Conservation (phyloP, 2,797 vertebrate species). For the Odontamblyopus rebecca region DNA sequence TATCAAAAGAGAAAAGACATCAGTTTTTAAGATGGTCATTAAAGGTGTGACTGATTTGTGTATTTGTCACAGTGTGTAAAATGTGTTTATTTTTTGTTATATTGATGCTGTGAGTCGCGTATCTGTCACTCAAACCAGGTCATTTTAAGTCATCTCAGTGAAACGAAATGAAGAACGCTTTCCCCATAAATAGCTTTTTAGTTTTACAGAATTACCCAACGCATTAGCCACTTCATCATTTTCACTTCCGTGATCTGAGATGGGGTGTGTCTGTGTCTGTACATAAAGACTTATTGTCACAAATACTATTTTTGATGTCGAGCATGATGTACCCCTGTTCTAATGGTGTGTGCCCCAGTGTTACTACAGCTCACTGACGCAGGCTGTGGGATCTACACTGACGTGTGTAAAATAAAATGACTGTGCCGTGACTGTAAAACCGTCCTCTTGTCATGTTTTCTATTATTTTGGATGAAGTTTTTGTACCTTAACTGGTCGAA, state of each 20-base stretch:
- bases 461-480: background rate
- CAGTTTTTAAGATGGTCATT: background rate
- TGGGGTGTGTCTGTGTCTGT: constrained; percentile 42
- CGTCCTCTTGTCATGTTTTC: constrained; percentile 3
- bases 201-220: background rate
- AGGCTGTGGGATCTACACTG: constrained; percentile 59
- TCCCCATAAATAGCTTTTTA: background rate
- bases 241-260: constrained; percentile 21
- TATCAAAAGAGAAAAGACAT: background rate
- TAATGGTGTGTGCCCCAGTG: constrained; percentile 53
- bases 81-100: constrained; percentile 14
- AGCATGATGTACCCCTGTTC: constrained; percentile 66
- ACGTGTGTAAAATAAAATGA: constrained; percentile 70
- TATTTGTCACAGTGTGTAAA: background rate
- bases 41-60: background rate
- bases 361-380: constrained; percentile 56
- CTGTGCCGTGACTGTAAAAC: constrained; percentile 47
- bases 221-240: background rate
- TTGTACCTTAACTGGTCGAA: background rate
- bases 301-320: constrained; percentile 72
- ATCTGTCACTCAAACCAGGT: constrained; percentile 19
- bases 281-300: constrained; percentile 51
- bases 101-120: constrained; percentile 47
- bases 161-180: background rate
- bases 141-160: background rate